Conservation (phyloP, 2,888 invertebrate genomes). For the Hartigia nigra region DNA sequence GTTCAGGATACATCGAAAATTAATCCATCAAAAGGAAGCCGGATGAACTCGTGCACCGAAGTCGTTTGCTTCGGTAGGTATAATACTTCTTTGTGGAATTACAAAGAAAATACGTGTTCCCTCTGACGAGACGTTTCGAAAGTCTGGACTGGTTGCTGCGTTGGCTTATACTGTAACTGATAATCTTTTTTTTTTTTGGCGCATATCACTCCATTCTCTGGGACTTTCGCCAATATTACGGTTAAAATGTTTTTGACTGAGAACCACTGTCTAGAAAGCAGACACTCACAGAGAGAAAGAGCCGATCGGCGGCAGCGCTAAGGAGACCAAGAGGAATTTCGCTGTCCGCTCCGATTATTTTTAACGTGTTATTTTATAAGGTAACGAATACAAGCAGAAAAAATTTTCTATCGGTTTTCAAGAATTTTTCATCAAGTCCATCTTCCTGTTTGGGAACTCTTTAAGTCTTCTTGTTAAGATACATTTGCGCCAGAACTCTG, state of each 20-base stretch:
- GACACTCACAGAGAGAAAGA: not conserved
- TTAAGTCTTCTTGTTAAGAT: not conserved
- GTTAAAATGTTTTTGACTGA: not conserved
- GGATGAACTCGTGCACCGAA: not conserved
- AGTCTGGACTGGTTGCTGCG: not conserved
- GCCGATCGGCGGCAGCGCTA: conserved; percentile 3
- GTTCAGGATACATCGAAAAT: not conserved
- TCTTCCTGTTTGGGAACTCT: not conserved
- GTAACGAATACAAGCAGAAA: conserved; percentile 22
- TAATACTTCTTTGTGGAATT: not conserved
- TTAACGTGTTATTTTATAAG: conserved; percentile 30
- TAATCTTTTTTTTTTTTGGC: not conserved
- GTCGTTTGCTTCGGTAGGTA: not conserved
- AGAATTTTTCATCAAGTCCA: not conserved
- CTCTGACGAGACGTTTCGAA: not conserved
- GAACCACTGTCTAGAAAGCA: conserved; percentile 7
- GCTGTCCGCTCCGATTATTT: conserved; percentile 36
- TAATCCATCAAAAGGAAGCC: not conserved
- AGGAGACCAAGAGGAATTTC: conserved; percentile 19
- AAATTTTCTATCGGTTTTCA: not conserved
- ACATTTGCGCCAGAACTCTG: not conserved
- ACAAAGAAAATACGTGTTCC: not conserved
- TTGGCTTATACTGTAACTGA: not conserved
- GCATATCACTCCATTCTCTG: not conserved
- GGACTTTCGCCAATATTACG: not conserved